Percentiles rank a stretch among this genome's conserved stretches.
Evolutionary conservation across 2,113 vertebrate species (phyloP).

Genomic region (Periophthalmodon schlosseri): DNA sequence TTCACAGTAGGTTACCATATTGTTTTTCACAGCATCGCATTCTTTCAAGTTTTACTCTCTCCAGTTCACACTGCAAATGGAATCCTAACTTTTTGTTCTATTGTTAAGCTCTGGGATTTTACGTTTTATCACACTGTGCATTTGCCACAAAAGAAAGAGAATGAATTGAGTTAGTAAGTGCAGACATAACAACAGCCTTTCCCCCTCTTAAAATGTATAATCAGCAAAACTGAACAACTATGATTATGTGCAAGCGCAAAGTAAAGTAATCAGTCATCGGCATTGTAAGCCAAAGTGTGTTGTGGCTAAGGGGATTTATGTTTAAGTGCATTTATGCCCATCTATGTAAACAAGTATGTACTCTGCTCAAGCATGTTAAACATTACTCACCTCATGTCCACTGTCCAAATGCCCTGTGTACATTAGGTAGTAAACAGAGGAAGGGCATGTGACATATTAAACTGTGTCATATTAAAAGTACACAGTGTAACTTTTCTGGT

Average conservation of each 20-base stretch:
- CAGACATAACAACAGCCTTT: conserved; percentile 1
- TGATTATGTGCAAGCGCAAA: conserved; percentile 1
- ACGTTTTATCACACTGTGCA: background rate
- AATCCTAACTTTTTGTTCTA: background rate
- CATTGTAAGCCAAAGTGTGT: background rate
- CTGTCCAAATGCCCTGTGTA: background rate
- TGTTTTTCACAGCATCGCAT: background rate
- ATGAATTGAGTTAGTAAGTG: background rate
- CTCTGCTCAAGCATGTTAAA: background rate
- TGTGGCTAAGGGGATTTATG: background rate
- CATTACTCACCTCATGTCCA: background rate
- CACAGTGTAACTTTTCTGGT: background rate
- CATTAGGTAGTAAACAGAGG: background rate
- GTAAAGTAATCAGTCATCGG: conserved; percentile 3
- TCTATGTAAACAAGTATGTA: background rate
- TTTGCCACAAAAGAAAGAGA: background rate
- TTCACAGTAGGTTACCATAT: background rate
- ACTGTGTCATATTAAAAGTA: background rate
- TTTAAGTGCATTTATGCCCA: background rate
- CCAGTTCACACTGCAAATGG: background rate
- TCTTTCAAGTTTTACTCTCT: background rate
- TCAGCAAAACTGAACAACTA: background rate
- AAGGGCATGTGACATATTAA: background rate
- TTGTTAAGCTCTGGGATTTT: background rate
- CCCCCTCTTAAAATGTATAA: background rate